phyloP scores from a whole-genome alignment of 2,888 invertebrate species.

The Mantis religiosa region DNA sequence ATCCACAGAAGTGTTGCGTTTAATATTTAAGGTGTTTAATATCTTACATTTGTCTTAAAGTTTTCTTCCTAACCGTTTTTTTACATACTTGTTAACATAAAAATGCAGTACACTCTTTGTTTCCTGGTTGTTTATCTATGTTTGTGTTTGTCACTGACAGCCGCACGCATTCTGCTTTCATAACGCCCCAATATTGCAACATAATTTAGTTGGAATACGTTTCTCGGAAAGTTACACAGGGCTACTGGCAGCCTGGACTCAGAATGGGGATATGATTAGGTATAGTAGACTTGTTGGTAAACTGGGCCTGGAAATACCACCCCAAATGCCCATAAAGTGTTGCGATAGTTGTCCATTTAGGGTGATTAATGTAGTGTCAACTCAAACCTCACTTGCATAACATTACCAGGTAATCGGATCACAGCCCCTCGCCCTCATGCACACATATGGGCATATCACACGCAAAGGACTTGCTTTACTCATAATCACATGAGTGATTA shows the following conservation, averaged over 20 bases:
- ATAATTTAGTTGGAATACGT: background rate
- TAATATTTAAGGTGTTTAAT: no score
- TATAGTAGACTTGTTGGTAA: background rate
- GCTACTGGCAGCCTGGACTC: background rate
- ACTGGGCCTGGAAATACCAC: background rate
- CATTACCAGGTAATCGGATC: background rate
- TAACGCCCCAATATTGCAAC: background rate
- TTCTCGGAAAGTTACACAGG: background rate
- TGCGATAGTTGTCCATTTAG: background rate
- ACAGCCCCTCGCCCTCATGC: background rate
- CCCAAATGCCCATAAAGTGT: background rate
- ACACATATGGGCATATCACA: background rate
- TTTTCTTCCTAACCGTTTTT: no score
- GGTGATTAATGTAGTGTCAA: background rate
- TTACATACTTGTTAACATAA: no score
- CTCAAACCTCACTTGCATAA: background rate
- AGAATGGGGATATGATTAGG: background rate
- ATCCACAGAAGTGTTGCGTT: no score
- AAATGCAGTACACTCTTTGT: no score
- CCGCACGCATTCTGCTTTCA: background rate
- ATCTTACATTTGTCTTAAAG: no score
- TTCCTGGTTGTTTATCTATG: no score
- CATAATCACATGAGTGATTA: background rate
- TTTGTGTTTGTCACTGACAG: background rate
- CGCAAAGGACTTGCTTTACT: background rate